Conservation (phyloP, 2,888 invertebrate species). For the Oligia fasciuncula region DNA sequence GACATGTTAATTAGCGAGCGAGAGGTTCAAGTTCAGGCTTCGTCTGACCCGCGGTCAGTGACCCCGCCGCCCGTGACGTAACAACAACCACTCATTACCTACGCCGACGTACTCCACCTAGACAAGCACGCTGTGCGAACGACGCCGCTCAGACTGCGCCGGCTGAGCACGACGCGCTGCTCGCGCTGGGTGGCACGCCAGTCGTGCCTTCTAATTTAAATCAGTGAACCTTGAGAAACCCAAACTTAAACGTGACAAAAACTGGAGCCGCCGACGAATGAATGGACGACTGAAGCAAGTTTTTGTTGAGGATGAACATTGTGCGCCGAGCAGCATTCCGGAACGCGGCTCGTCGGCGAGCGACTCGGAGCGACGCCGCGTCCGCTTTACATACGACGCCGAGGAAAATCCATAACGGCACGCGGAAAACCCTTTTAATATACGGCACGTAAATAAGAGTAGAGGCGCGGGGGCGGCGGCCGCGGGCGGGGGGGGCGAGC, state of each 20-base stretch:
- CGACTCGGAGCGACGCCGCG: constrained; percentile 34
- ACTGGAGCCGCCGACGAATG: constrained; percentile 60
- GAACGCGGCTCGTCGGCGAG: constrained; percentile 10
- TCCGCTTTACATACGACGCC: constrained; percentile 69
- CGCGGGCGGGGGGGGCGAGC: constrained; percentile 72
- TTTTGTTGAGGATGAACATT: constrained; percentile 54
- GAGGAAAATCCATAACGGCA: constrained; percentile 89
- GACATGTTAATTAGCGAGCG: constrained; percentile 69
- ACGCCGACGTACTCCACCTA: constrained; percentile 22
- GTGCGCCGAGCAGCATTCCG: constrained; percentile 55
- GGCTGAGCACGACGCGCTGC: neutral
- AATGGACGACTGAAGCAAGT: constrained; percentile 64
- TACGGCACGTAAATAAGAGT: constrained; percentile 89
- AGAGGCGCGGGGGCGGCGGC: constrained; percentile 72
- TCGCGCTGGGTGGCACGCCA: constrained; percentile 22
- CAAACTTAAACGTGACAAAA: constrained; percentile 62
- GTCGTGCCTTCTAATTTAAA: constrained; percentile 57
- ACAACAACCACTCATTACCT: constrained; percentile 61
- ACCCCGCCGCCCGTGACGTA: constrained; percentile 72
- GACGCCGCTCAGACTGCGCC: constrained; percentile 22
- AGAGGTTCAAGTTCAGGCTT: constrained; percentile 75
- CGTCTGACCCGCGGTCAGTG: constrained; percentile 70
- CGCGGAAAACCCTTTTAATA: constrained; percentile 90
- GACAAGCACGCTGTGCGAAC: neutral
- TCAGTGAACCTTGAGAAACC: constrained; percentile 59